These are phyloP conservation scores for Lutraria lutraria DNA, from an alignment of 2,888 invertebrate genomes.

Conservation along the genomic window DNA sequence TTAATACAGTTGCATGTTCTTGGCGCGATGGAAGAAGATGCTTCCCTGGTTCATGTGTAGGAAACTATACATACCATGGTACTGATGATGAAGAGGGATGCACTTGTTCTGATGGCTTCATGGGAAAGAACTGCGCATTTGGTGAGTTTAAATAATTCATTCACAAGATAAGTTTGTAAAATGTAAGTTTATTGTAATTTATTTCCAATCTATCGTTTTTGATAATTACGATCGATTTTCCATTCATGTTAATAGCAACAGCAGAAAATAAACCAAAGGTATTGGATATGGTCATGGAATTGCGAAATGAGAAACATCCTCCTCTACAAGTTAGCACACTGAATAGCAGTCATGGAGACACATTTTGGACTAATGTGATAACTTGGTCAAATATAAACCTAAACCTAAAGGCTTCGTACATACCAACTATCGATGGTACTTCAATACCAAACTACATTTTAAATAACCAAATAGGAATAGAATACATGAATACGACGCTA, in stretches of 20 bases:
- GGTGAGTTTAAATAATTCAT: background rate
- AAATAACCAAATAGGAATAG: background rate
- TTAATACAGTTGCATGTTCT: constrained; percentile 22
- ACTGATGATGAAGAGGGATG: constrained; percentile 32
- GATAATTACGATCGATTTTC: background rate
- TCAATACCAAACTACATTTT: background rate
- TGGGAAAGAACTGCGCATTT: constrained; percentile 24
- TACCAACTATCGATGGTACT: background rate
- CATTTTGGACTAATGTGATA: constrained; percentile 10
- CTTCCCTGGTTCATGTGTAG: constrained; percentile 61
- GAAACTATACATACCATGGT: background rate
- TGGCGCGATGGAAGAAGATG: constrained; percentile 50
- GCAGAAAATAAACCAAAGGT: background rate
- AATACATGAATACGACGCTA: background rate
- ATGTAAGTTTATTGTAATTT: too few relatives aligned
- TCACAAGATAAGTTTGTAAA: too few relatives aligned
- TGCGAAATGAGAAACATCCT: background rate
- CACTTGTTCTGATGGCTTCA: constrained; percentile 43
- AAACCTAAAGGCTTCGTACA: background rate
- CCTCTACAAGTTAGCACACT: background rate
- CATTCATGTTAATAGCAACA: constrained; percentile 15
- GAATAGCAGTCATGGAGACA: background rate
- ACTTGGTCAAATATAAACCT: background rate
- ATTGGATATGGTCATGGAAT: background rate
- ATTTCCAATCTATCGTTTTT: background rate